Percentiles rank a stretch among this genome's conserved stretches.
These are phyloP conservation scores for Peribatodes rhomboidaria DNA, from an alignment of 2,888 invertebrate genomes.

Conservation along the genomic window DNA sequence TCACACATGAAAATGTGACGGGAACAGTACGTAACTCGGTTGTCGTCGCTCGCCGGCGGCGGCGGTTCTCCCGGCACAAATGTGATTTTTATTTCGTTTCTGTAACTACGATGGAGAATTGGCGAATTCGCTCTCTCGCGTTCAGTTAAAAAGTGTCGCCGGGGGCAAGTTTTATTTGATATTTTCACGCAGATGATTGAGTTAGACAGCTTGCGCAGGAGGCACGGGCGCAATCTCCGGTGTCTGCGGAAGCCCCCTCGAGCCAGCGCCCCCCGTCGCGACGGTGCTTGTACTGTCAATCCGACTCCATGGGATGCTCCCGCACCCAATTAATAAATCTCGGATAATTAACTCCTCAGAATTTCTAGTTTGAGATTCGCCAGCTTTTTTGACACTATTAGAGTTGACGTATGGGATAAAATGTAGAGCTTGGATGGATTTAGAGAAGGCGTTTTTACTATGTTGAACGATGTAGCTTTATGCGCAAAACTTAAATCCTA, in stretches of 20 bases:
- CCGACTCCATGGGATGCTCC: constrained; percentile 49
- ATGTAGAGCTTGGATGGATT: not conserved
- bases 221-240: constrained; percentile 83
- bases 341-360: constrained; percentile 50
- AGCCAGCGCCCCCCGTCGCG: constrained; percentile 40
- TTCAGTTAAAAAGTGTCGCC: constrained; percentile 69
- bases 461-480: too few relatives aligned
- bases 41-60: constrained; percentile 47
- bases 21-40: constrained; percentile 53
- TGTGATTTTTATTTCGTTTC: constrained; percentile 62
- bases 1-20: constrained; percentile 55
- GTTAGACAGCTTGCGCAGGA: constrained; percentile 80
- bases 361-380: constrained; percentile 30
- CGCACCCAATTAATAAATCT: constrained; percentile 59
- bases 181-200: constrained; percentile 82
- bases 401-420: constrained; percentile 3
- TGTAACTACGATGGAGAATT: constrained; percentile 58
- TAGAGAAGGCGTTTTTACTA: not conserved
- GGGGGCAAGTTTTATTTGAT: constrained; percentile 76
- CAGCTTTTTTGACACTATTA: constrained; percentile 17
- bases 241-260: constrained; percentile 63
- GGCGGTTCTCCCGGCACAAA: constrained; percentile 51
- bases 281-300: constrained; percentile 55
- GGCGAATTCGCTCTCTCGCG: constrained; percentile 59
- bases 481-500: too few relatives aligned